Percentiles rank a stretch among this genome's conserved stretches.
Conservation (phyloP, 2,113 vertebrate genomes). For the Xenopus borealis region DNA sequence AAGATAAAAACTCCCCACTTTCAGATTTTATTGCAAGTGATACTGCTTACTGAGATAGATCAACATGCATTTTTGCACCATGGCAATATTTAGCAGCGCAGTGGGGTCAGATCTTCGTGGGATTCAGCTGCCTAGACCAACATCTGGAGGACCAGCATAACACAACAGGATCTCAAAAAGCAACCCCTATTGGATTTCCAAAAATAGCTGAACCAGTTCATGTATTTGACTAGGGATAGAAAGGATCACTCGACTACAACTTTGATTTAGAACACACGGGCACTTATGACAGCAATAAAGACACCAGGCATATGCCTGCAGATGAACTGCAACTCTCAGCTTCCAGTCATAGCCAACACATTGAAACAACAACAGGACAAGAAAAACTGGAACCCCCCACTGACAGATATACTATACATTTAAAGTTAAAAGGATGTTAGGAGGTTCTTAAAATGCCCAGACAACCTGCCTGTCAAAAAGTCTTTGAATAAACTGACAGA, state of each 20-base stretch:
- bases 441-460: background rate
- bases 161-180: conserved; percentile 54
- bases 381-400: no score
- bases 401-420: background rate
- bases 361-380: no score
- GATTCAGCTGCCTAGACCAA: conserved; percentile 45
- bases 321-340: no score
- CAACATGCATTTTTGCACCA: background rate
- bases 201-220: background rate
- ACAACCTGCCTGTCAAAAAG: conserved; percentile 26
- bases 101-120: background rate
- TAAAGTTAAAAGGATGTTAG: background rate
- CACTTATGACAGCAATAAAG: no score
- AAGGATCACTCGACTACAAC: background rate
- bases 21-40: background rate
- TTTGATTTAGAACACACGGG: no score
- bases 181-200: conserved; percentile 59
- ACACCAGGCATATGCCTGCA: no score
- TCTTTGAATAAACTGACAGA: background rate
- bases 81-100: background rate
- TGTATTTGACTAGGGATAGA: background rate
- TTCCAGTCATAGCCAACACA: no score
- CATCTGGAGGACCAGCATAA: conserved; percentile 77
- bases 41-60: background rate
- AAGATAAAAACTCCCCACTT: background rate